A percentile compares a stretch with the other conserved stretches of the same genome.
phyloP scores from a whole-genome alignment of 2,888 invertebrate species.

The Zootermopsis nevadensis region DNA sequence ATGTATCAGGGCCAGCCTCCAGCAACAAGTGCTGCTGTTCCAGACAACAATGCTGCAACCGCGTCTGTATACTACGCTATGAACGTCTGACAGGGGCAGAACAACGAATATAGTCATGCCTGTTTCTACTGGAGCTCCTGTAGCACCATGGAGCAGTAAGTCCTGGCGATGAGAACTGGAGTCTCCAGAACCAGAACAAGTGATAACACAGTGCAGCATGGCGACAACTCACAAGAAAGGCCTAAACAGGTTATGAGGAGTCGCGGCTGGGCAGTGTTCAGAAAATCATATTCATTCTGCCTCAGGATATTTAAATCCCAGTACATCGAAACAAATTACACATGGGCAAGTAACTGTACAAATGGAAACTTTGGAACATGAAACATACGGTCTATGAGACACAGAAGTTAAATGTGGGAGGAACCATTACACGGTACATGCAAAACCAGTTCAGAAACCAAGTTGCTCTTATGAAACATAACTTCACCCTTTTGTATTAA shows the following conservation, averaged over 20 bases:
- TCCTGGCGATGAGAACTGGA: constrained; percentile 15
- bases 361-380: too few relatives aligned
- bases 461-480: too few relatives aligned
- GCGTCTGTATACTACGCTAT: constrained; percentile 83
- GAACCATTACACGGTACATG: too few relatives aligned
- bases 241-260: neutral
- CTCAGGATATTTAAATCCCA: too few relatives aligned
- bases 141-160: neutral
- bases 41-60: constrained; percentile 53
- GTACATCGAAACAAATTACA: too few relatives aligned
- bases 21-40: neutral
- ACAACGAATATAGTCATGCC: constrained; percentile 36
- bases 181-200: neutral
- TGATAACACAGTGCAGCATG: neutral
- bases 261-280: too few relatives aligned
- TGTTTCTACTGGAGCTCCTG: constrained; percentile 39
- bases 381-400: too few relatives aligned
- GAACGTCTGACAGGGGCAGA: constrained; percentile 76
- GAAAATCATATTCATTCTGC: too few relatives aligned
- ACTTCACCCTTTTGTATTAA: too few relatives aligned
- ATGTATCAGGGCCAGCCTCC: constrained; percentile 57
- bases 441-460: too few relatives aligned
- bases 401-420: too few relatives aligned
- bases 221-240: neutral
- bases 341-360: too few relatives aligned